Percentiles rank a stretch among this genome's conserved stretches.
phyloP scores from a whole-genome alignment of 2,113 vertebrate genomes.

The Psophia crepitans region DNA sequence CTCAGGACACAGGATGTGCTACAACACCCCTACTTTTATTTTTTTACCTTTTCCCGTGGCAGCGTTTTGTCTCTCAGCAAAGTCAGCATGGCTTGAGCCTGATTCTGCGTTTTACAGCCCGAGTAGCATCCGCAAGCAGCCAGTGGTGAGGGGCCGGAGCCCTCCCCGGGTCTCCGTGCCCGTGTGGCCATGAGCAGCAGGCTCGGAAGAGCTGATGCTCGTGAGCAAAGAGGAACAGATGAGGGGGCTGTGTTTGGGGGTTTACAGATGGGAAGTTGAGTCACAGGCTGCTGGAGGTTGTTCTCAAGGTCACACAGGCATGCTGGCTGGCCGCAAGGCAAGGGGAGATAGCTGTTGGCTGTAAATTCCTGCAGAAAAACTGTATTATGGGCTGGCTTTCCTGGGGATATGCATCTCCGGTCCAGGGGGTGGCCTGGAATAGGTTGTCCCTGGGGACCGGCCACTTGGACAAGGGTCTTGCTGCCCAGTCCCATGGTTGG shows the following conservation, averaged over 20 bases:
- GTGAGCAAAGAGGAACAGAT: background rate
- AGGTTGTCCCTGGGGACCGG: background rate
- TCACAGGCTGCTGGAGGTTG: background rate
- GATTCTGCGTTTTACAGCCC: background rate
- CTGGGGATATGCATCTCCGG: background rate
- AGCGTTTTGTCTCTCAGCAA: background rate
- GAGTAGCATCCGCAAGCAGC: background rate
- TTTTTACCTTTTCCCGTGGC: background rate
- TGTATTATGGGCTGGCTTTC: background rate
- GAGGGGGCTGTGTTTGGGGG: background rate
- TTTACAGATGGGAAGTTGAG: background rate
- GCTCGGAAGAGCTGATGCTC: background rate
- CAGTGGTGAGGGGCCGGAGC: background rate
- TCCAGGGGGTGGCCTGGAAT: background rate
- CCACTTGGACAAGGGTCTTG: background rate
- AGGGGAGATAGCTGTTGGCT: background rate
- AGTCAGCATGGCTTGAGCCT: background rate
- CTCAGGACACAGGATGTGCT: background rate
- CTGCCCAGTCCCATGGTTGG: too few relatives aligned
- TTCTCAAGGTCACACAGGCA: background rate
- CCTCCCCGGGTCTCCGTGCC: background rate
- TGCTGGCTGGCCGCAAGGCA: background rate
- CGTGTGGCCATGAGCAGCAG: background rate
- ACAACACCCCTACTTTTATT: background rate
- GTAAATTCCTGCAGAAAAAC: background rate